Percentiles rank a stretch among this genome's conserved stretches.
Evolutionary conservation across 2,113 vertebrate genomes (phyloP).

Genomic region (Pachypanchax playfairii): DNA sequence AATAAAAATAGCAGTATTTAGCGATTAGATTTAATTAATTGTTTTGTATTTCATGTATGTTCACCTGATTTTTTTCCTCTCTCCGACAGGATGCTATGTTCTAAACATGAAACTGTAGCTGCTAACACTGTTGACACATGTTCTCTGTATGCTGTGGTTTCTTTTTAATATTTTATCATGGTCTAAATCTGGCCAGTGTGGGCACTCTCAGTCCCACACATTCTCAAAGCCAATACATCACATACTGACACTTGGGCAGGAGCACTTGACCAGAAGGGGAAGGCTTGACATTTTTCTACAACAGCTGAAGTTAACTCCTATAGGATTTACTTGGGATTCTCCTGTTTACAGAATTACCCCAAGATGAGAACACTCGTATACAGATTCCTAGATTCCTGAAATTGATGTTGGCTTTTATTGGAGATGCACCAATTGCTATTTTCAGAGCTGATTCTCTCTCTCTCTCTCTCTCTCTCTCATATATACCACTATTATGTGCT

Average conservation of each 20-base stretch:
- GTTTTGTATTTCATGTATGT: slow-evolving; percentile 13
- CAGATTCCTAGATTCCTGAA: background rate
- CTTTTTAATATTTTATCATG: background rate
- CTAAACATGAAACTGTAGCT: background rate
- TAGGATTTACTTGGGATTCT: no score
- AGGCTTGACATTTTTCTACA: background rate
- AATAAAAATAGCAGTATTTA: slow-evolving; percentile 9
- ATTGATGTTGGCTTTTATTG: background rate
- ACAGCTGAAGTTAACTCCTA: background rate
- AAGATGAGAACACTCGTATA: background rate
- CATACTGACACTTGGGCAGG: background rate
- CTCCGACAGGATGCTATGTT: slow-evolving; percentile 9
- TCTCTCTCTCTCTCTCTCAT: no score
- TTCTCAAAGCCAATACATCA: background rate
- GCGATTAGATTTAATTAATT: slow-evolving; percentile 27
- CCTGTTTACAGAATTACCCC: no score
- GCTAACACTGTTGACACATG: slow-evolving; percentile 4
- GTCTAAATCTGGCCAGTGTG: background rate
- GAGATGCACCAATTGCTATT: background rate
- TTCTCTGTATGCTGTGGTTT: background rate
- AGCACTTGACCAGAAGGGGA: background rate
- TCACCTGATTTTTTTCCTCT: slow-evolving; percentile 11
- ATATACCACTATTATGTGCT: no score
- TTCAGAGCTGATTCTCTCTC: no score
- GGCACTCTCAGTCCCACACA: background rate